Percentiles rank a stretch among this genome's conserved stretches.
Evolutionary conservation across 2,113 vertebrate genomes (phyloP).

Genomic region (Ciconia boyciana): DNA sequence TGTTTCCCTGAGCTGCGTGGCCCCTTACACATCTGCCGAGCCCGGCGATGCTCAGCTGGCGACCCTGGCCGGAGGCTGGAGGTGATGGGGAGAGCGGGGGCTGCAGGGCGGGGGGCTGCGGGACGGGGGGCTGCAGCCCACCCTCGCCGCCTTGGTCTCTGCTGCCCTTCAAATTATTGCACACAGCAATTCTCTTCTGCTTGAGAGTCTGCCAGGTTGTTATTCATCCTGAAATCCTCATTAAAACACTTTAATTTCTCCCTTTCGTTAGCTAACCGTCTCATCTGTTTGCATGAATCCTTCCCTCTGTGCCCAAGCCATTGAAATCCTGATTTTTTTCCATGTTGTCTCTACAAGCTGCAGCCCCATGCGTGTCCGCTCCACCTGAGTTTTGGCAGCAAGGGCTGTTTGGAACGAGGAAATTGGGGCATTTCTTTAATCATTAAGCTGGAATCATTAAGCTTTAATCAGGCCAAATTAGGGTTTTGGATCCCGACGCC

Average conservation of each 20-base stretch:
- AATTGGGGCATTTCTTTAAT: not conserved
- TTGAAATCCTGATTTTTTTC: not conserved
- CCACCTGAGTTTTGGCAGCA: conserved; percentile 5
- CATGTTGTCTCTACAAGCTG: not conserved
- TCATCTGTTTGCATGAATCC: not conserved
- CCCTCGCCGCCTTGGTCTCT: not conserved
- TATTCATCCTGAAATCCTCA: conserved; percentile 1
- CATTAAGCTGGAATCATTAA: not conserved
- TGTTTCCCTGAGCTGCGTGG: accelerated
- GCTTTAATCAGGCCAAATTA: conserved; percentile 29
- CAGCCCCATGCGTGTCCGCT: not conserved
- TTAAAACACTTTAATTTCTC: not conserved
- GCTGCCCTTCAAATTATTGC: not conserved
- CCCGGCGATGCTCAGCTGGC: accelerated
- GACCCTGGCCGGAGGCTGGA: not conserved
- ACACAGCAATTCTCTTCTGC: not conserved
- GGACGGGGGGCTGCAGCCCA: not conserved
- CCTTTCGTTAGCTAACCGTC: not conserved
- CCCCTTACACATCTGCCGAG: accelerated
- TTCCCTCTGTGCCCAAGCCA: not conserved
- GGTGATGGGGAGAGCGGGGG: accelerated
- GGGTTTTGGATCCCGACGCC: not conserved
- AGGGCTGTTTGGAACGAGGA: not conserved
- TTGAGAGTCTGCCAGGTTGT: not conserved
- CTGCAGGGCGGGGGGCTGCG: no score